Evolutionary conservation across 2,113 vertebrate genomes (phyloP), one percentile per base, ranked within the genome.

Genomic region (Tonatia bakeri): DNA sequence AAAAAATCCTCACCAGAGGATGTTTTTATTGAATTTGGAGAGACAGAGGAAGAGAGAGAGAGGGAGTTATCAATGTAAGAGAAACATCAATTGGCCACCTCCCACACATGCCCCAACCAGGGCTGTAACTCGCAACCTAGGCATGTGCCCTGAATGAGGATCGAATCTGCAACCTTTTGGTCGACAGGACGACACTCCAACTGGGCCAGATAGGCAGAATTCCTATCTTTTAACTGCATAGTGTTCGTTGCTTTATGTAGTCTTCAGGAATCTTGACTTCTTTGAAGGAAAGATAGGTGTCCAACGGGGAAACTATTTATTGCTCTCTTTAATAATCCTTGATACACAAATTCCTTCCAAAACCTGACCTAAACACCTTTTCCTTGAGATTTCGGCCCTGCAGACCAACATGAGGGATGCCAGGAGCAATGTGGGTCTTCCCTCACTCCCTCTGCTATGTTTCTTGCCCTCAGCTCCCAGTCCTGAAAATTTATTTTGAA

Each of bases 191-290:
- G 13, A 64, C 4, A 5, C 61, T 64, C 61, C 61, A 31, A 31
- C 61, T 8, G 5, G 28, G 61, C 61, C 59, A 64, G 26, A n/a
- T n/a, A n/a, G 26, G 59, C 61, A 56, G 28, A 82, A 43, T 75
- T 52, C 24, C 65, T 92, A 4, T 47, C 61, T 77, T 61, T 45
- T 19, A 54, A 65, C 6, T 76, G 19, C 61, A 38, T 19, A 40
- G 36, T n/a, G 16, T 56, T 84, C 79, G 64, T 83, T 83, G 65
- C 77, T 88, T 91, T 86, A 36, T 7, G 4, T 24, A 17, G 22
- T 73, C 45, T 16, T 81, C n/a, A 67, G 89, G 93, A 93, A 96
- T 65, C 61, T n/a, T 36, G 50, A 93, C 12, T 92, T 96, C 65
- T 56, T 36, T 85, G 56, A 43, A 83, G 94, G 33, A 69, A 95